Conservation (phyloP, 2,113 vertebrate genomes). For the Calyptomena viridis region DNA sequence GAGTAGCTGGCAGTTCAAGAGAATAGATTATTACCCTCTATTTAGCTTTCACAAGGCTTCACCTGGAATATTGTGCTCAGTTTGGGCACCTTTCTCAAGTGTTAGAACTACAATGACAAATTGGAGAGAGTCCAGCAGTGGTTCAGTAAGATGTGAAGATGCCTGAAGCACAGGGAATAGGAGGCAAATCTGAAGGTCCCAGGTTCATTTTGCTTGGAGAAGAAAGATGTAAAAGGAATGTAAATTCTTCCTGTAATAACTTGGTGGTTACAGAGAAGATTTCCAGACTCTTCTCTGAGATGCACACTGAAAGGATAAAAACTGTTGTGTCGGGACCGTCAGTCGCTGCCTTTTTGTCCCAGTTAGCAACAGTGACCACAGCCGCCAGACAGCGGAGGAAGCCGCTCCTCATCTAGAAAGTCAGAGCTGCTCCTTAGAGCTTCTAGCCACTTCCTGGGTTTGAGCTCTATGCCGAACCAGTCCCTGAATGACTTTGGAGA, state of each 20-base stretch:
- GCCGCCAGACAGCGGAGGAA: no score
- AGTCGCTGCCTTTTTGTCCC: no score
- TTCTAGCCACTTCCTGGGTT: no score
- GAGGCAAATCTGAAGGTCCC: background rate
- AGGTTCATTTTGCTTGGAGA: background rate
- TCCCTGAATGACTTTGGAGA: no score
- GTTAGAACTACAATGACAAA: background rate
- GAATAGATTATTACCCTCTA: background rate
- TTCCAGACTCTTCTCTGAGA: background rate
- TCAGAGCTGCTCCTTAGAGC: no score
- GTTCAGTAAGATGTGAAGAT: background rate
- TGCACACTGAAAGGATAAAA: background rate
- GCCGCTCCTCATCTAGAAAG: no score
- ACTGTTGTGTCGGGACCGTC: no score
- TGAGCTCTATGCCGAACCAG: no score
- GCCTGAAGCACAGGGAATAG: background rate
- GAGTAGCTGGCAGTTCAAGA: background rate
- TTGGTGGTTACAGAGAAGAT: background rate
- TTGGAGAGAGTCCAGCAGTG: background rate
- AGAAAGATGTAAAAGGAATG: background rate
- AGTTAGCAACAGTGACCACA: no score
- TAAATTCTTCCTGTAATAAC: background rate
- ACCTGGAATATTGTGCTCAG: background rate
- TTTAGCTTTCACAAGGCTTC: background rate
- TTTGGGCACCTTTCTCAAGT: background rate